These are phyloP conservation scores for Xestia ashworthii DNA, from an alignment of 2,888 invertebrate species.

Conservation along the genomic window DNA sequence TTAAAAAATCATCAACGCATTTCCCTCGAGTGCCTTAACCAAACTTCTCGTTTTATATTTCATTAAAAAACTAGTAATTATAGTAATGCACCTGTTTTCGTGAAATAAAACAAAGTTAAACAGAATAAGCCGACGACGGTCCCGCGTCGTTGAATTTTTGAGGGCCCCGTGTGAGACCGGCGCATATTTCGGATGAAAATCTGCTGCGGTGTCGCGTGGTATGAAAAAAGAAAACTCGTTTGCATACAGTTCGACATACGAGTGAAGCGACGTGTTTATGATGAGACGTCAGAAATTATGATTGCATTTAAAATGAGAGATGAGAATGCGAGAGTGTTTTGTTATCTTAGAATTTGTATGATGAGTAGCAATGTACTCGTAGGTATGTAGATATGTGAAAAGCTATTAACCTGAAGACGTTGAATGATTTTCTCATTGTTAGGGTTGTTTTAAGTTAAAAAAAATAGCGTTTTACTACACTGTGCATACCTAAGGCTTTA, in stretches of 20 bases:
- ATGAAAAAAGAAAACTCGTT: slow-evolving; percentile 80
- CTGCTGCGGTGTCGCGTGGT: slow-evolving; percentile 78
- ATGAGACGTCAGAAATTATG: slow-evolving; percentile 49
- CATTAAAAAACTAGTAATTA: slow-evolving; percentile 53
- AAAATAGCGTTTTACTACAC: not conserved
- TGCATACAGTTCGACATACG: slow-evolving; percentile 67
- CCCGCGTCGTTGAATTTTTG: slow-evolving; percentile 85
- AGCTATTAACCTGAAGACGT: slow-evolving; percentile 6
- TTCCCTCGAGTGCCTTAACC: slow-evolving; percentile 6
- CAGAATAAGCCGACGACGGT: slow-evolving; percentile 77
- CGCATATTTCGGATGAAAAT: slow-evolving; percentile 84
- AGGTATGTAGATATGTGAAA: slow-evolving; percentile 13
- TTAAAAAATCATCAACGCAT: slow-evolving; percentile 11
- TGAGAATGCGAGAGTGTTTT: slow-evolving; percentile 20
- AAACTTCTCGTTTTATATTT: slow-evolving; percentile 13
- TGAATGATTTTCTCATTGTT: not conserved
- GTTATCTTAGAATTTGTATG: slow-evolving; percentile 32
- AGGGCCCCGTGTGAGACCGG: slow-evolving; percentile 81
- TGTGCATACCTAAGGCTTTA: not conserved
- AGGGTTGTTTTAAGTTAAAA: not conserved
- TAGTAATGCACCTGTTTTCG: slow-evolving; percentile 55
- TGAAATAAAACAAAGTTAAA: slow-evolving; percentile 56
- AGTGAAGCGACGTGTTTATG: slow-evolving; percentile 57
- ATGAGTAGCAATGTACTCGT: slow-evolving; percentile 5
- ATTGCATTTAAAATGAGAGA: slow-evolving; percentile 50